phyloP scores from a whole-genome alignment of 1,140 invertebrate species.

The Listronotus bonariensis region DNA sequence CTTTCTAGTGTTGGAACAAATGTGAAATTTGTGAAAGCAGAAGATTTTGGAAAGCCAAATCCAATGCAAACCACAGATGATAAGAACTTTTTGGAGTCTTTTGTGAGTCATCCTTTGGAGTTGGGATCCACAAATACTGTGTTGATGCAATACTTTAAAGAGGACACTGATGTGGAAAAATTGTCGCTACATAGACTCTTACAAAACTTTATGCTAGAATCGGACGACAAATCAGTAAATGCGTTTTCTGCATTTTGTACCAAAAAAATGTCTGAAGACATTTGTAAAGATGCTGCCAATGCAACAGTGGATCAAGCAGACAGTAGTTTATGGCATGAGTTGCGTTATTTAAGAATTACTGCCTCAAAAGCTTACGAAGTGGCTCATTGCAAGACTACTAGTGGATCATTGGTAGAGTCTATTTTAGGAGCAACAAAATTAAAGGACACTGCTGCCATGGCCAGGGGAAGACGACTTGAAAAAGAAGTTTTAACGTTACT shows the following conservation, averaged over 20 bases:
- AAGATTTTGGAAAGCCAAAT: conserved; percentile 20
- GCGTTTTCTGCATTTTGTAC: too few species aligned
- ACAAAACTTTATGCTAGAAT: too few species aligned
- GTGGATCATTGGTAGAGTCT: conserved; percentile 47
- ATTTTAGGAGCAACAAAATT: conserved; percentile 49
- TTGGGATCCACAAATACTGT: neutral
- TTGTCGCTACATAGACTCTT: too few species aligned
- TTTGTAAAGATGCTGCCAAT: neutral
- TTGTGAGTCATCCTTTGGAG: neutral
- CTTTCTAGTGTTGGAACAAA: conserved; percentile 27
- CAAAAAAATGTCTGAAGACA: neutral
- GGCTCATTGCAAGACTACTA: conserved; percentile 47
- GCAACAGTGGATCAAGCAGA: conserved; percentile 1
- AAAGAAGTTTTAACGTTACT: too few species aligned
- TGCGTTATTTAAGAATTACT: conserved; percentile 54
- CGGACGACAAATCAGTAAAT: too few species aligned
- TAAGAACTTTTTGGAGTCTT: too few species aligned
- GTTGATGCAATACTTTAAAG: neutral
- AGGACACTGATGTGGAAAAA: too few species aligned
- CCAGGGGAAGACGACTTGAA: neutral
- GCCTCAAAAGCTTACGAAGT: conserved; percentile 54
- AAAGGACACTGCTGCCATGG: conserved; percentile 46
- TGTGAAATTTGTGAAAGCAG: conserved; percentile 38
- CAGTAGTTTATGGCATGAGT: conserved; percentile 40
- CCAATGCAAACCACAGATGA: too few species aligned